Percentiles rank a stretch among this genome's conserved stretches.
phyloP scores from a whole-genome alignment of 2,113 vertebrate species.

The Scomber colias region DNA sequence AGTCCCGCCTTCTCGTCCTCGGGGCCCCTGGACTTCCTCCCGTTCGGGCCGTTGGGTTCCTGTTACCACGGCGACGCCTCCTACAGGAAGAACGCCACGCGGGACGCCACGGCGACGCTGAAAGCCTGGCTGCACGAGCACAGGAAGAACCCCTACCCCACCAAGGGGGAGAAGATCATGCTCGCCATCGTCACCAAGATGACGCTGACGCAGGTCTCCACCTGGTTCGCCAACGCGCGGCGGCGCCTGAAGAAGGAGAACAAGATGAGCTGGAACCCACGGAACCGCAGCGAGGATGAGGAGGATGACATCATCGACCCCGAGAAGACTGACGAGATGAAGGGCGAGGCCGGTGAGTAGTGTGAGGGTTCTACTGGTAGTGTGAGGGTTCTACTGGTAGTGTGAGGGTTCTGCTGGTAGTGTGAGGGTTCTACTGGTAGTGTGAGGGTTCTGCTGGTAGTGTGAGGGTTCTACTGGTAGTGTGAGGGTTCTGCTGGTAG shows the following conservation, averaged over 20 bases:
- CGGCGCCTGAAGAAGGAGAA: slow-evolving; percentile 94
- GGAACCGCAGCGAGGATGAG: slow-evolving; percentile 92
- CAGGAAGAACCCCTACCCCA: slow-evolving; percentile 97
- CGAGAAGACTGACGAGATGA: slow-evolving; percentile 86
- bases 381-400: too few species aligned
- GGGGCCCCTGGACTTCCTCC: slow-evolving; percentile 90
- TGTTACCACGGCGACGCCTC: slow-evolving; percentile 91
- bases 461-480: too few species aligned
- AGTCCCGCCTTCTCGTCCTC: slow-evolving; percentile 90
- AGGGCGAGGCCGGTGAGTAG: slow-evolving; percentile 82
- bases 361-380: too few species aligned
- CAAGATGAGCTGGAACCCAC: slow-evolving; percentile 92
- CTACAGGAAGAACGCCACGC: slow-evolving; percentile 92
- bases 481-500: too few species aligned
- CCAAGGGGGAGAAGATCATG: slow-evolving; percentile 99
- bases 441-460: too few species aligned
- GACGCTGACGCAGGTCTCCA: slow-evolving; percentile 98
- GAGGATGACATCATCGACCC: slow-evolving; percentile 92
- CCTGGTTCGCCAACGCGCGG: slow-evolving; percentile 93
- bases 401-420: too few species aligned
- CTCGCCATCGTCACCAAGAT: slow-evolving; percentile 98
- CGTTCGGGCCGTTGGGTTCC: slow-evolving; percentile 90
- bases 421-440: too few species aligned
- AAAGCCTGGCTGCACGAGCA: slow-evolving; percentile 93
- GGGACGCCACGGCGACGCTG: slow-evolving; percentile 92